A percentile compares a stretch with the other conserved stretches of the same genome.
Conservation (phyloP, 2,797 vertebrate species). For the Tinamus major region DNA sequence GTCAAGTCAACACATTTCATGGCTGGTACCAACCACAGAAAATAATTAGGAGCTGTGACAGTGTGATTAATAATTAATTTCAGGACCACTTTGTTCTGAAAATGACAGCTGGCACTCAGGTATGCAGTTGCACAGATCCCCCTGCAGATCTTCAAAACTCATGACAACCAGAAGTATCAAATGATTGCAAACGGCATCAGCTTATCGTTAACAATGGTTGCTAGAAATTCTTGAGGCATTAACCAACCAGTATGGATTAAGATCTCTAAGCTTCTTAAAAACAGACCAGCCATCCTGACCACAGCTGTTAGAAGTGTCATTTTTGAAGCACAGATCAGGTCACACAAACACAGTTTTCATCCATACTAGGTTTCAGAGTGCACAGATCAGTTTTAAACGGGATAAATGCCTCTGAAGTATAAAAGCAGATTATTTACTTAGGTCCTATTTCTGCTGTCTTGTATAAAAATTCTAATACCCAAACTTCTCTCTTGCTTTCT, state of each 20-base stretch:
- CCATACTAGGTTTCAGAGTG: not conserved
- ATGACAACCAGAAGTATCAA: not conserved
- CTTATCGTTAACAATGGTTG: not conserved
- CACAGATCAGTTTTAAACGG: not conserved
- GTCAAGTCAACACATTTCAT: not conserved
- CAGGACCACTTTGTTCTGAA: not conserved
- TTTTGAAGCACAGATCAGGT: not conserved
- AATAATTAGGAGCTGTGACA: not conserved
- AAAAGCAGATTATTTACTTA: not conserved
- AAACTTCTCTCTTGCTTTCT: not conserved
- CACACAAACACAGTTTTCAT: not conserved
- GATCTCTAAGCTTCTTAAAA: not conserved
- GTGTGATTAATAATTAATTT: not conserved
- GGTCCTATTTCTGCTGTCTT: not conserved
- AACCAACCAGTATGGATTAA: not conserved
- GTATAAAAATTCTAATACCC: not conserved
- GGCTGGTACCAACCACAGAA: not conserved
- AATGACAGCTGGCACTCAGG: not conserved
- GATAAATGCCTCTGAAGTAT: not conserved
- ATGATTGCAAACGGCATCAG: not conserved
- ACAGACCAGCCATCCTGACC: not conserved
- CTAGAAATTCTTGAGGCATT: not conserved
- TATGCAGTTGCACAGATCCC: not conserved
- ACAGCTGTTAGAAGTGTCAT: not conserved
- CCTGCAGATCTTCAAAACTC: not conserved